Conservation (phyloP, 1,140 invertebrate genomes). For the Sesamia nonagrioides region DNA sequence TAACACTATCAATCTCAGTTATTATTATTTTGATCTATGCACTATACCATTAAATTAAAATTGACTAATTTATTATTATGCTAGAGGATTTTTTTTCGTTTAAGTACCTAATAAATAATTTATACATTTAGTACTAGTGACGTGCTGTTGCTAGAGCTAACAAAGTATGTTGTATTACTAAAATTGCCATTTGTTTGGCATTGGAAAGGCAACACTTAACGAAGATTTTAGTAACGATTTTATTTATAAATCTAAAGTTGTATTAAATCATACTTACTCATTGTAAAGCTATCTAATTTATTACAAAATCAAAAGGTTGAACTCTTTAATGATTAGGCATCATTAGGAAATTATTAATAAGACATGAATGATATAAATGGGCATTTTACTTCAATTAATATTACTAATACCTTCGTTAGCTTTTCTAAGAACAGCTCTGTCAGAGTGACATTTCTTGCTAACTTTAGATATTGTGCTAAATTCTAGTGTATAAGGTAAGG, state of each 20-base stretch:
- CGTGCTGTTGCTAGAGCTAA: constrained; percentile 51
- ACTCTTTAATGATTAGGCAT: background rate
- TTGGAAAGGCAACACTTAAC: constrained; percentile 21
- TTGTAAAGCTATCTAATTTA: background rate
- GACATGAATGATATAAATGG: no score
- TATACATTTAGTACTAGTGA: constrained; percentile 56
- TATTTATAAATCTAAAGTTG: background rate
- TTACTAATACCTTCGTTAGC: constrained; percentile 35
- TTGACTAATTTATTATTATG: constrained; percentile 68
- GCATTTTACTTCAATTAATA: background rate
- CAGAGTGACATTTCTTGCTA: constrained; percentile 28
- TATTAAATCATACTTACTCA: background rate
- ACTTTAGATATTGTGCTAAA: constrained; percentile 55
- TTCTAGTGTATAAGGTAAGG: constrained; percentile 63
- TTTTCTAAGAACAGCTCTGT: constrained; percentile 17
- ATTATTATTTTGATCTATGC: constrained; percentile 62
- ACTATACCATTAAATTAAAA: constrained; percentile 56
- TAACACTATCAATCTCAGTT: constrained; percentile 66
- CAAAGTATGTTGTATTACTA: constrained; percentile 46
- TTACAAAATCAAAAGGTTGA: background rate
- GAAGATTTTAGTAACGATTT: constrained; percentile 44
- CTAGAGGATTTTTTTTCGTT: constrained; percentile 51
- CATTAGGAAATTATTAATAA: background rate
- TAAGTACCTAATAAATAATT: constrained; percentile 56
- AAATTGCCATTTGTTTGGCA: background rate